Evolutionary conservation across 2,113 vertebrate species (phyloP).

Genomic region (Syngnathus floridae): DNA sequence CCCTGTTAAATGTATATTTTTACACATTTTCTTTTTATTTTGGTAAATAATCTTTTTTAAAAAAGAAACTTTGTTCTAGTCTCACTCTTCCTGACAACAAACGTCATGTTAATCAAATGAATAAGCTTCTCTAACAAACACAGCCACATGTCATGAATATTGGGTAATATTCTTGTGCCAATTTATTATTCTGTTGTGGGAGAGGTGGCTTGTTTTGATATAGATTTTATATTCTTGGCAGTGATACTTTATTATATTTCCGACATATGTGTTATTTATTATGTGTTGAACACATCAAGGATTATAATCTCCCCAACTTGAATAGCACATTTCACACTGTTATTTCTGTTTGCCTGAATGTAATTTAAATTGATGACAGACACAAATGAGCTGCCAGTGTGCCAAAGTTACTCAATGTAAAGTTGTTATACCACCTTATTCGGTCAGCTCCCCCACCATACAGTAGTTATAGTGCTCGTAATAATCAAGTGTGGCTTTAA

Average conservation of each 20-base stretch:
- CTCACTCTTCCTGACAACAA: neutral
- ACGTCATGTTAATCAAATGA: neutral
- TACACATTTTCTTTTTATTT: neutral
- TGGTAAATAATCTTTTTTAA: constrained; percentile 6
- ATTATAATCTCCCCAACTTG: neutral
- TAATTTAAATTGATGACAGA: constrained; percentile 28
- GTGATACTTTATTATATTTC: neutral
- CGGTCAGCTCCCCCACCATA: neutral
- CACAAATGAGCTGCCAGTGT: neutral
- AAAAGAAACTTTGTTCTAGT: neutral
- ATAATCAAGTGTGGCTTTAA: neutral
- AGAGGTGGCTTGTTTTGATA: neutral
- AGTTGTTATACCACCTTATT: neutral
- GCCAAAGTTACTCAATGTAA: neutral
- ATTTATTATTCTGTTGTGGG: neutral
- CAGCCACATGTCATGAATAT: neutral
- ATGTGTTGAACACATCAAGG: constrained; percentile 29
- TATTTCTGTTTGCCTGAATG: constrained; percentile 40
- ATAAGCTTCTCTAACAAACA: neutral
- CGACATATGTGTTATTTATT: constrained; percentile 8
- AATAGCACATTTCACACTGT: neutral
- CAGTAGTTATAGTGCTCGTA: neutral
- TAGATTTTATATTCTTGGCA: neutral
- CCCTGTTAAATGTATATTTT: constrained; percentile 9
- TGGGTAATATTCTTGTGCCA: neutral